Conservation (phyloP, 2,797 vertebrate species). For the Ciconia nigra region DNA sequence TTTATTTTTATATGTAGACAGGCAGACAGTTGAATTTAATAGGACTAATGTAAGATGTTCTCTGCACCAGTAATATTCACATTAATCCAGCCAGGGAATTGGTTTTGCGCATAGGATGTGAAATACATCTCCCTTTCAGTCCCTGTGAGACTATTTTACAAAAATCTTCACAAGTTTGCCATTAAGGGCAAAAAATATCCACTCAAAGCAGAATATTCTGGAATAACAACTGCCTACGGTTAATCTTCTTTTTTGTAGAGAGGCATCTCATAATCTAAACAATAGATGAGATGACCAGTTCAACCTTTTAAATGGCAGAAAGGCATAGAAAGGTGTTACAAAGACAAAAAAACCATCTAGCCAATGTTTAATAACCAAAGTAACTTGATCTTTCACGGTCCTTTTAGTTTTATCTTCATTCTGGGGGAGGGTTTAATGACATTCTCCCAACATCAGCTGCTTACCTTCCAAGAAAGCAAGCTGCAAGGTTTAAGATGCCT, state of each 20-base stretch:
- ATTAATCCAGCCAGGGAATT: conserved; percentile 73
- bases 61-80: conserved; percentile 69
- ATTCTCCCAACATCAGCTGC: background rate
- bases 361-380: background rate
- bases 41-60: conserved; percentile 59
- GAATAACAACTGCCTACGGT: conserved; percentile 49
- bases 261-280: conserved; percentile 32
- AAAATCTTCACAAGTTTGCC: conserved; percentile 65
- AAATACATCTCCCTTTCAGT: conserved; percentile 65
- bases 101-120: conserved; percentile 70
- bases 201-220: conserved; percentile 56
- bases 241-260: conserved; percentile 49
- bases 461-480: background rate
- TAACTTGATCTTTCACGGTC: background rate
- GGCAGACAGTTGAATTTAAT: conserved; percentile 67
- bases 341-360: background rate
- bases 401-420: background rate
- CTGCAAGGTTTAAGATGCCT: background rate
- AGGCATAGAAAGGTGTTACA: background rate
- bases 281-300: conserved; percentile 20
- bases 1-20: conserved; percentile 65
- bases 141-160: conserved; percentile 67
- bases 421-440: background rate
- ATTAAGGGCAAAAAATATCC: conserved; percentile 59
- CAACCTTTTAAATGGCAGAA: conserved; percentile 12